Percentiles rank a stretch among this genome's conserved stretches.
Evolutionary conservation across 1,140 invertebrate species (phyloP).

Genomic region (Lanistes nyassanus): DNA sequence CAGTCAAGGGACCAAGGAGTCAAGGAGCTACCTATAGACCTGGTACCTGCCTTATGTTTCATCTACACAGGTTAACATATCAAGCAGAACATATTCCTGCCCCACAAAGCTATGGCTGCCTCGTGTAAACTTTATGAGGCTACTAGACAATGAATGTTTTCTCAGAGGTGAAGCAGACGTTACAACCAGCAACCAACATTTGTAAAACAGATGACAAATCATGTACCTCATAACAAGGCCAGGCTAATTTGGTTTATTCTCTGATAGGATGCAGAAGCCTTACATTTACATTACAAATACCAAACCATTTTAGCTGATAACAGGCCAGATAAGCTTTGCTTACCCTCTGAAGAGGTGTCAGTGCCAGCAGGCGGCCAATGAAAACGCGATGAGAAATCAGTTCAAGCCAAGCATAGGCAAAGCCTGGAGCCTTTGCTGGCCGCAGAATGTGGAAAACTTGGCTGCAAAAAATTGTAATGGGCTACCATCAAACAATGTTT

Average conservation of each 20-base stretch:
- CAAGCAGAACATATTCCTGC: too few species aligned
- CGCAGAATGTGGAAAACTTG: slow-evolving; percentile 86
- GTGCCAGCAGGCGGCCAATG: slow-evolving; percentile 91
- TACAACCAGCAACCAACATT: too few species aligned
- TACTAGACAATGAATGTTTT: too few species aligned
- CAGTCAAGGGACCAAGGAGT: background rate
- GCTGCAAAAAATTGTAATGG: slow-evolving; percentile 74
- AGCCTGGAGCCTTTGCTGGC: slow-evolving; percentile 95
- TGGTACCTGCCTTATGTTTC: background rate
- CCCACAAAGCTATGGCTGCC: too few species aligned
- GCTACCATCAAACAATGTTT: background rate
- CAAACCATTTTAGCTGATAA: too few species aligned
- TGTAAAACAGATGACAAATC: too few species aligned
- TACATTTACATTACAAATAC: too few species aligned
- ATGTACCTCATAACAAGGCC: too few species aligned
- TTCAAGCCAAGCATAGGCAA: slow-evolving; percentile 98
- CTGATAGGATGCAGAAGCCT: too few species aligned
- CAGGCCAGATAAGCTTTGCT: slow-evolving; percentile 23
- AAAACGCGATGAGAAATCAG: slow-evolving; percentile 96
- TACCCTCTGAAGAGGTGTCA: slow-evolving; percentile 78
- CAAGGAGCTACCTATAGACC: background rate
- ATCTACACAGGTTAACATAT: background rate
- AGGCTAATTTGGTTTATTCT: too few species aligned
- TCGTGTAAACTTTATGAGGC: too few species aligned
- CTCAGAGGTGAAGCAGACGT: too few species aligned